phyloP scores from a whole-genome alignment of 2,888 invertebrate species.

The Dimorphilus gyrociliatus region DNA sequence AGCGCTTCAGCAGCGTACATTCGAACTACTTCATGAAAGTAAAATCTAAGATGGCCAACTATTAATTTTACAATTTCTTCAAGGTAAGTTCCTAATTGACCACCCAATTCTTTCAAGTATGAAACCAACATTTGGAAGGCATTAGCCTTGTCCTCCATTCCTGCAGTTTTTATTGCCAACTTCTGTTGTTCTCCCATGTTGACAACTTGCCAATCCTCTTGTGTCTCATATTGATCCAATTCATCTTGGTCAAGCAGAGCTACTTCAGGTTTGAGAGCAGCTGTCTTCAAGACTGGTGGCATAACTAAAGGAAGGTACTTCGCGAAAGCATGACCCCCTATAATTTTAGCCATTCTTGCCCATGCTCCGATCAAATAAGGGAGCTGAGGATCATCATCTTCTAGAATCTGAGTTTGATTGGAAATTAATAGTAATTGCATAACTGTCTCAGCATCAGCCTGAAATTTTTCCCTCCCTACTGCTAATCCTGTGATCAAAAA shows the following conservation, averaged over 20 bases:
- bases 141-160: constrained; percentile 84
- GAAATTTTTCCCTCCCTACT: constrained; percentile 37
- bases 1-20: constrained; percentile 78
- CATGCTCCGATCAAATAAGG: constrained; percentile 96
- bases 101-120: constrained; percentile 79
- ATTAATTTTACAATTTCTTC: constrained; percentile 46
- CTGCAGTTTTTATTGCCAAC: constrained; percentile 80
- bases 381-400: constrained; percentile 41
- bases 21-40: constrained; percentile 51
- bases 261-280: constrained; percentile 80
- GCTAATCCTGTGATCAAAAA: no score
- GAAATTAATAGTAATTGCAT: constrained; percentile 14
- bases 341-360: constrained; percentile 93
- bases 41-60: constrained; percentile 55
- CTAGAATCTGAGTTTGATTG: constrained; percentile 8
- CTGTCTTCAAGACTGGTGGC: constrained; percentile 78
- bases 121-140: constrained; percentile 92
- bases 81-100: constrained; percentile 57
- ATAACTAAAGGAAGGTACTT: constrained; percentile 86
- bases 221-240: no score
- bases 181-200: constrained; percentile 75
- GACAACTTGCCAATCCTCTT: constrained; percentile 90
- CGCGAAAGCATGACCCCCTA: constrained; percentile 65
- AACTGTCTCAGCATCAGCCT: constrained; percentile 14
- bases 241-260: constrained; percentile 69